Conservation (phyloP, 1,140 invertebrate genomes). For the Drosophila aff. region DNA sequence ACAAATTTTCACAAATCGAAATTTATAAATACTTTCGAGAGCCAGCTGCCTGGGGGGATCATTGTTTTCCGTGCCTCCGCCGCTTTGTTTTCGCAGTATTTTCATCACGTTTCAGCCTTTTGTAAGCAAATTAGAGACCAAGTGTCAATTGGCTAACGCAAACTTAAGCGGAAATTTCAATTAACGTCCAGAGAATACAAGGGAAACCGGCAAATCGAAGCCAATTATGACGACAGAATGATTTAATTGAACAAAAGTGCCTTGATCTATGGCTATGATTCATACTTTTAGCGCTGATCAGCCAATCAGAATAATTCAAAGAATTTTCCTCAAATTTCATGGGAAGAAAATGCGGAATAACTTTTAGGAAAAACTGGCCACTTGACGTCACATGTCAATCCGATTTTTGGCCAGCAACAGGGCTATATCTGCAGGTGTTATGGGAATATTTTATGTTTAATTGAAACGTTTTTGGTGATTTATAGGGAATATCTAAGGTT, state of each 20-base stretch:
- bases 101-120: slow-evolving; percentile 20
- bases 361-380: slow-evolving; percentile 6
- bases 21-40: slow-evolving; percentile 28
- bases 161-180: slow-evolving; percentile 52
- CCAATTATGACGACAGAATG: slow-evolving; percentile 29
- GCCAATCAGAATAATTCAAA: neutral
- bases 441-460: neutral
- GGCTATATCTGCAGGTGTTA: neutral
- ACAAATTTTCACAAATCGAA: slow-evolving; percentile 24
- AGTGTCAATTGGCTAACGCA: slow-evolving; percentile 57
- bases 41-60: slow-evolving; percentile 13
- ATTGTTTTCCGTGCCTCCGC: neutral
- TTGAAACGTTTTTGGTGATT: neutral
- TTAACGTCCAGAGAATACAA: slow-evolving; percentile 3
- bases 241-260: slow-evolving; percentile 27
- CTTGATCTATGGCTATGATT: slow-evolving; percentile 17
- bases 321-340: slow-evolving; percentile 6
- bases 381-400: slow-evolving; percentile 37
- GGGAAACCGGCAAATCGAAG: slow-evolving; percentile 1
- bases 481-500: neutral
- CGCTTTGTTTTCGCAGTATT: slow-evolving; percentile 23
- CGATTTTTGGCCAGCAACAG: neutral
- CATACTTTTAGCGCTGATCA: slow-evolving; percentile 1
- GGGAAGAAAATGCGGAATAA: slow-evolving; percentile 1
- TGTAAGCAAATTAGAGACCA: slow-evolving; percentile 58